phyloP scores from a whole-genome alignment of 2,888 invertebrate species.

The Lasioglossum leucozonium region DNA sequence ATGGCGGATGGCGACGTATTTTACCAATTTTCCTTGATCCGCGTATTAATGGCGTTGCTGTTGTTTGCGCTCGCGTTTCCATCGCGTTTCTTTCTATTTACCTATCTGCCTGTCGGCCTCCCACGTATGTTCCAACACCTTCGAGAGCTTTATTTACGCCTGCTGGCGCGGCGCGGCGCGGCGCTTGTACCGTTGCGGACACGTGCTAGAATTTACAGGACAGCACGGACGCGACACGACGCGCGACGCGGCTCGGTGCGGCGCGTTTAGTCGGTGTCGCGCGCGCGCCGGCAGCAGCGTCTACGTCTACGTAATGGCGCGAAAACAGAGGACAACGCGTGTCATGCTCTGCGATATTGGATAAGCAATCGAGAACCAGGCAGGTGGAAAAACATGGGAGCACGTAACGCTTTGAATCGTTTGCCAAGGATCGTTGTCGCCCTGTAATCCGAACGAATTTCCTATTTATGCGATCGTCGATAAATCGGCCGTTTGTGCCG shows the following conservation, averaged over 20 bases:
- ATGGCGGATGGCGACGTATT: not conserved
- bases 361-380: slow-evolving; percentile 14
- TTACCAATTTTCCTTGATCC: not conserved
- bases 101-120: slow-evolving; percentile 16
- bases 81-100: slow-evolving; percentile 40
- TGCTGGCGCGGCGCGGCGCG: slow-evolving; percentile 6
- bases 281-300: slow-evolving; percentile 15
- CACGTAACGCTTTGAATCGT: slow-evolving; percentile 32
- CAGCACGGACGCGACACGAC: too few relatives aligned
- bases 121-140: slow-evolving; percentile 27
- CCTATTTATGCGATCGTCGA: slow-evolving; percentile 42
- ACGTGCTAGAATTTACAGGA: slow-evolving; percentile 42
- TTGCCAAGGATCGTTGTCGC: slow-evolving; percentile 12
- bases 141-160: slow-evolving; percentile 52
- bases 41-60: slow-evolving; percentile 12
- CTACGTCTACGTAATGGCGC: slow-evolving; percentile 40
- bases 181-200: slow-evolving; percentile 31
- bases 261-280: not conserved
- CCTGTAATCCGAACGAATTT: slow-evolving; percentile 45
- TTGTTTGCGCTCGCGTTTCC: slow-evolving; percentile 30
- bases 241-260: too few relatives aligned
- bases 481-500: slow-evolving; percentile 9
- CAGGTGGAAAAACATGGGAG: slow-evolving; percentile 4
- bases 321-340: slow-evolving; percentile 30
- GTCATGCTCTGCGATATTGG: slow-evolving; percentile 30